These are phyloP conservation scores for Scomber scombrus DNA, from an alignment of 2,113 vertebrate genomes.

Conservation along the genomic window DNA sequence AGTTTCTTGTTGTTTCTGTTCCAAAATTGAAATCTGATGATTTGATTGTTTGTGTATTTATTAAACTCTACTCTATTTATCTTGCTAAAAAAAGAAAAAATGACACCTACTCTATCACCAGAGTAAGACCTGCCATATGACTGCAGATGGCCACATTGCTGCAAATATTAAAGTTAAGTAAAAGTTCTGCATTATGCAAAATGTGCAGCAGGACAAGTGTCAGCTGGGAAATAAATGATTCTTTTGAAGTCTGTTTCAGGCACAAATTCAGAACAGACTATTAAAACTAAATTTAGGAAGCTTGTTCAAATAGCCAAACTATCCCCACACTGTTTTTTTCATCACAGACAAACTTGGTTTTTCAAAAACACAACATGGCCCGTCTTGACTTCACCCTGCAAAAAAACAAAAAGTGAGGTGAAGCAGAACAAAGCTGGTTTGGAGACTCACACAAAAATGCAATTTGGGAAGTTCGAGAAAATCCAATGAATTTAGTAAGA, in stretches of 20 bases:
- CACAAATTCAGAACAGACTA: slow-evolving; percentile 26
- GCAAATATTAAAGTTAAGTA: not conserved
- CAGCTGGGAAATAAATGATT: slow-evolving; percentile 12
- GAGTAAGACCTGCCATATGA: too few species aligned
- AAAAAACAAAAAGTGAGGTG: not conserved
- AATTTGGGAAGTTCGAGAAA: slow-evolving; percentile 26
- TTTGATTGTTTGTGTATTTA: not conserved
- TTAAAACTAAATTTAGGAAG: slow-evolving; percentile 23
- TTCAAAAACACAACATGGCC: not conserved
- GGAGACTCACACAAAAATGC: slow-evolving; percentile 25
- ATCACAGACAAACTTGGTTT: not conserved
- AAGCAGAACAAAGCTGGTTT: slow-evolving; percentile 6
- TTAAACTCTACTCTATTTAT: too few species aligned
- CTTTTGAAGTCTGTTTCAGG: slow-evolving; percentile 13
- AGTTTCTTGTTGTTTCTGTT: too few species aligned
- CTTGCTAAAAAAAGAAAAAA: too few species aligned
- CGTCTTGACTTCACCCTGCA: not conserved
- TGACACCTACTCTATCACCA: not conserved
- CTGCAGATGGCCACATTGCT: not conserved
- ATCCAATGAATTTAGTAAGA: slow-evolving; percentile 25
- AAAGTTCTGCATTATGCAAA: not conserved
- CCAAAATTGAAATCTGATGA: too few species aligned
- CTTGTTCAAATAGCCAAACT: slow-evolving; percentile 29
- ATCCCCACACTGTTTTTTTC: not conserved
- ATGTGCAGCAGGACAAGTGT: not conserved